Evolutionary conservation across 1,140 invertebrate genomes (phyloP).

Genomic region (Aphis craccivora): DNA sequence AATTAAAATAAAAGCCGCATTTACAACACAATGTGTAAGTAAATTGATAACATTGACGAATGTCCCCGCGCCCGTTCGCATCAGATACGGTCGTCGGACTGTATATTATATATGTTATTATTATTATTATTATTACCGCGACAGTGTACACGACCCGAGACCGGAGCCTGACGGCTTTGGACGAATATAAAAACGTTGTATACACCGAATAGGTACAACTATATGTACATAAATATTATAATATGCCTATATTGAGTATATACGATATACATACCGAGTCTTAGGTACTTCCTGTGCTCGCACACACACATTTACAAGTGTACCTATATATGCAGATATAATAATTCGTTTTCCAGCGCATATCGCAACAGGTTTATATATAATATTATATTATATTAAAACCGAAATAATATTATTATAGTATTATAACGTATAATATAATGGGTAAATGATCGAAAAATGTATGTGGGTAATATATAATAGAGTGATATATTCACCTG

Average conservation of each 20-base stretch:
- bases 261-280: not conserved
- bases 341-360: too few species aligned
- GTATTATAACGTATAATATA: too few species aligned
- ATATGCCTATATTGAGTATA: too few species aligned
- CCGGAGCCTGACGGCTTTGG: not conserved
- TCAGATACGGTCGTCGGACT: conserved; percentile 34
- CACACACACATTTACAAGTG: too few species aligned
- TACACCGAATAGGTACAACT: not conserved
- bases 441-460: too few species aligned
- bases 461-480: too few species aligned
- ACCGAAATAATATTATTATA: too few species aligned
- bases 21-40: conserved; percentile 46
- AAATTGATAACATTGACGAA: conserved; percentile 54
- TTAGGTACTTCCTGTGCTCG: not conserved
- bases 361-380: too few species aligned
- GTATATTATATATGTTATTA: not conserved
- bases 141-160: not conserved
- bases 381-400: too few species aligned
- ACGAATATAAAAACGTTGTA: not conserved
- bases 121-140: not conserved
- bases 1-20: conserved; percentile 16
- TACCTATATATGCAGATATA: too few species aligned
- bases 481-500: too few species aligned
- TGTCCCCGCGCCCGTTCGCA: not conserved
- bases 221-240: not conserved